A percentile compares a stretch with the other conserved stretches of the same genome.
phyloP scores from a whole-genome alignment of 1,140 invertebrate genomes.

The Drosophila rhopaloa region DNA sequence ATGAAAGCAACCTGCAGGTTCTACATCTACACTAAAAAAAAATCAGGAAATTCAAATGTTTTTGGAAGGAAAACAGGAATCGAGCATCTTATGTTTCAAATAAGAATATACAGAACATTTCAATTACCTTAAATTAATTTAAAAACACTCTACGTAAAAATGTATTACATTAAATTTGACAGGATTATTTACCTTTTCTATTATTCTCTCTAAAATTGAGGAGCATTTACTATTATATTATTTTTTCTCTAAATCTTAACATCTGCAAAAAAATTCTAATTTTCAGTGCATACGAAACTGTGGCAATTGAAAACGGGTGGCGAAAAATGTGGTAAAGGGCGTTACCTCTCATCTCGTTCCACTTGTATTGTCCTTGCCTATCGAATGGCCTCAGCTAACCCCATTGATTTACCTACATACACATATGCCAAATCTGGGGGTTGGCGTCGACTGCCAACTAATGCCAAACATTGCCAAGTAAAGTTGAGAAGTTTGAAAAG shows the following conservation, averaged over 20 bases:
- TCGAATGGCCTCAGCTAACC: constrained; percentile 32
- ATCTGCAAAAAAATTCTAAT: no score
- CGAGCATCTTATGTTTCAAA: no score
- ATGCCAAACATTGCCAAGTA: constrained; percentile 10
- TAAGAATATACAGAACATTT: no score
- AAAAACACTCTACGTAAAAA: no score
- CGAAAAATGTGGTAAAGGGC: neutral
- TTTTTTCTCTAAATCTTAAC: no score
- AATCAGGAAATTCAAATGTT: no score
- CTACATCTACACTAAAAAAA: constrained; percentile 2
- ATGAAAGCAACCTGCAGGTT: constrained; percentile 18
- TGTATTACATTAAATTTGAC: no score
- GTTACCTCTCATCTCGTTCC: constrained; percentile 25
- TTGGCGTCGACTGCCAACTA: constrained; percentile 1
- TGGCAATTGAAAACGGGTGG: neutral
- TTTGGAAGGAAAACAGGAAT: no score
- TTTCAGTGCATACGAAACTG: constrained; percentile 3
- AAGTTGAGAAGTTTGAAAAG: constrained; percentile 3
- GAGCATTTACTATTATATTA: no score
- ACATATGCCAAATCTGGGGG: constrained; percentile 10
- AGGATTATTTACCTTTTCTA: no score
- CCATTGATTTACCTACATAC: constrained; percentile 11
- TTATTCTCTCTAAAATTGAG: no score
- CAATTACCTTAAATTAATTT: no score
- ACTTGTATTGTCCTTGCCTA: constrained; percentile 37